phyloP scores from a whole-genome alignment of 2,113 vertebrate genomes.

The Egretta garzetta region DNA sequence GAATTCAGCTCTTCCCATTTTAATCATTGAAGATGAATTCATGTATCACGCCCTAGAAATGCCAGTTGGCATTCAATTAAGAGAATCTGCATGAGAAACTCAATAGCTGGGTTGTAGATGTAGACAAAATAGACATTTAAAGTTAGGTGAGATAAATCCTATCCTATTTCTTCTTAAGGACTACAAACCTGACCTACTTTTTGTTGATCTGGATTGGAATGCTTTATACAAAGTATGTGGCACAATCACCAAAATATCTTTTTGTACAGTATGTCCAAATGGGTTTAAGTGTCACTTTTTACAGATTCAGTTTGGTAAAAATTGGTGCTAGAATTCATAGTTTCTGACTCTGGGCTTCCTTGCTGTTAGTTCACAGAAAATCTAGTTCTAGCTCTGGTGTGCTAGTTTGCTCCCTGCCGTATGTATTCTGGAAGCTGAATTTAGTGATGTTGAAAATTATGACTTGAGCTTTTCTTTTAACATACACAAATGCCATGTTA shows the following conservation, averaged over 20 bases:
- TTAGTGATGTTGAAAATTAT: neutral
- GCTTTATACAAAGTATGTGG: neutral
- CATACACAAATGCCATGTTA: neutral
- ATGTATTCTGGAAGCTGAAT: neutral
- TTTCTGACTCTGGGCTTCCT: neutral
- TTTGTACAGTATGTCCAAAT: neutral
- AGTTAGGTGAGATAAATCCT: neutral
- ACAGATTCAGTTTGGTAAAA: neutral
- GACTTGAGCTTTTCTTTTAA: neutral
- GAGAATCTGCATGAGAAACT: neutral
- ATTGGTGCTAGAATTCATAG: neutral
- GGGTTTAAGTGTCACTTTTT: neutral
- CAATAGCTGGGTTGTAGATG: neutral
- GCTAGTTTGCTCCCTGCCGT: neutral
- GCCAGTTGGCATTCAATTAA: neutral
- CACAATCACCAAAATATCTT: neutral
- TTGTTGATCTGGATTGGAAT: neutral
- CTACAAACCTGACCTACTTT: neutral
- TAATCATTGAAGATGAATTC: neutral
- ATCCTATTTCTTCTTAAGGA: accelerated
- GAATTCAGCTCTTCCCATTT: neutral
- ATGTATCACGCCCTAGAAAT: neutral
- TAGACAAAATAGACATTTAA: neutral
- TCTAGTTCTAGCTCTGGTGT: neutral
- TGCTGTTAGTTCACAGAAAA: neutral